Conservation (phyloP, 2,888 invertebrate genomes). For the Idaea straminata region DNA sequence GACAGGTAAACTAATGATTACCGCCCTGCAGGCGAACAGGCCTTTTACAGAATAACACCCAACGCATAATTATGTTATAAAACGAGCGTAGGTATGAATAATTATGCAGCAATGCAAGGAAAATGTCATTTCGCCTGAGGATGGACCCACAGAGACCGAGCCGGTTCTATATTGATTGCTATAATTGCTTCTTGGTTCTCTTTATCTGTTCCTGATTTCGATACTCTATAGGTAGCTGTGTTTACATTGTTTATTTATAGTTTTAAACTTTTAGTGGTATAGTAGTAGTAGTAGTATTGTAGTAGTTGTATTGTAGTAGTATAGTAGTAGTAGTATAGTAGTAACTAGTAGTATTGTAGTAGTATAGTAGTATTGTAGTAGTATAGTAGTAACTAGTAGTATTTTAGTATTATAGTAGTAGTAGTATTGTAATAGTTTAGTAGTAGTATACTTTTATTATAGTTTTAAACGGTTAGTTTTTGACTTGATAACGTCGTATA, state of each 20-base stretch:
- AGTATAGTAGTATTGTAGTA: too few species aligned
- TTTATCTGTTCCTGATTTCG: slow-evolving; percentile 27
- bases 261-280: background rate
- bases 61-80: slow-evolving; percentile 43
- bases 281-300: too few species aligned
- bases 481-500: too few species aligned
- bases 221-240: slow-evolving; percentile 14
- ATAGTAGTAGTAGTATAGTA: too few species aligned
- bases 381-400: too few species aligned
- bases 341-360: too few species aligned
- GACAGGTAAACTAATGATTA: slow-evolving; percentile 47
- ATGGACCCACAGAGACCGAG: slow-evolving; percentile 23
- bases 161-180: slow-evolving; percentile 33
- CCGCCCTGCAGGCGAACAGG: slow-evolving; percentile 36
- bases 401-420: too few species aligned
- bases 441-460: too few species aligned
- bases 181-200: slow-evolving; percentile 21
- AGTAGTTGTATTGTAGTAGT: too few species aligned
- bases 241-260: background rate
- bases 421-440: too few species aligned
- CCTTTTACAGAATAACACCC: slow-evolving; percentile 32
- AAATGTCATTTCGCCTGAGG: slow-evolving; percentile 46
- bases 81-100: slow-evolving; percentile 34
- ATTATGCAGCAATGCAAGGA: slow-evolving; percentile 31
- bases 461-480: too few species aligned